A percentile compares a stretch with the other conserved stretches of the same genome.
Evolutionary conservation across 2,113 vertebrate genomes (phyloP).

Genomic region (Podilymbus podiceps): DNA sequence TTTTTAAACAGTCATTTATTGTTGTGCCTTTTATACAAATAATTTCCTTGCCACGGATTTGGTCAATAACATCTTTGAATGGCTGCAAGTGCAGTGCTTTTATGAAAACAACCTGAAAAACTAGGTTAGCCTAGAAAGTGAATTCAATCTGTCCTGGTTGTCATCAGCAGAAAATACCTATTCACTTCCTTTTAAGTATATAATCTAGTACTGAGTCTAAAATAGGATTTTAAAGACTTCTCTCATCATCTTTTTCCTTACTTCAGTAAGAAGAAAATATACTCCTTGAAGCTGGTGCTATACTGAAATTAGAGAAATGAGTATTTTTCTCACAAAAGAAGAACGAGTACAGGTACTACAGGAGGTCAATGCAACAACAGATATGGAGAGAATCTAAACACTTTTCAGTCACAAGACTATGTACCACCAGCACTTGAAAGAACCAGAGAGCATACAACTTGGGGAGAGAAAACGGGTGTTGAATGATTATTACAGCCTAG

Average conservation of each 20-base stretch:
- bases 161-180: constrained; percentile 26
- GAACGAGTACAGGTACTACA: background rate
- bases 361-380: background rate
- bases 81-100: background rate
- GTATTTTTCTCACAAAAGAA: background rate
- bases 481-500: background rate
- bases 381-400: background rate
- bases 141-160: constrained; percentile 51
- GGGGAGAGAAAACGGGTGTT: background rate
- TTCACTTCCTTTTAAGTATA: constrained; percentile 46
- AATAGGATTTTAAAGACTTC: constrained; percentile 40
- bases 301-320: background rate
- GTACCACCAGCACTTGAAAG: background rate
- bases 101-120: constrained; percentile 42
- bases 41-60: background rate
- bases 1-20: background rate
- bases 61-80: background rate
- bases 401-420: background rate
- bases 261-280: constrained; percentile 22
- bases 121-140: constrained; percentile 41
- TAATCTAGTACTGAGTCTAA: constrained; percentile 42
- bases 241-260: constrained; percentile 52
- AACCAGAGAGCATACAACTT: background rate
- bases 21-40: background rate
- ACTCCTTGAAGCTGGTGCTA: background rate